Evolutionary conservation across 2,113 vertebrate species (phyloP), one percentile per base, ranked within the genome.

Genomic region (Syngnathus floridae): DNA sequence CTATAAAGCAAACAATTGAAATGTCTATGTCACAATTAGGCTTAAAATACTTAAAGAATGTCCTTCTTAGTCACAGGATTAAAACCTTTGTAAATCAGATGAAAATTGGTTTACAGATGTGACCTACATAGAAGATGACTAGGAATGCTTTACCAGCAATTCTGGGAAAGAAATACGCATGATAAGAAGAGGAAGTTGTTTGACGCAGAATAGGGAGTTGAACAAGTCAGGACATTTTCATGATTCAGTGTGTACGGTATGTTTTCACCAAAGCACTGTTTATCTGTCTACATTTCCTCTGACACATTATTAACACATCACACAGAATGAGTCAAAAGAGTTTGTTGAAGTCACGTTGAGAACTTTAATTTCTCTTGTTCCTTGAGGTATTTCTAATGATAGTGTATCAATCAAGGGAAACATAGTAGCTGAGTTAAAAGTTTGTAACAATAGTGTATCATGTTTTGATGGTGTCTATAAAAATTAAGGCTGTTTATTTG

Each of bases 191-290:
- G 45, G 72, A 70, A 71, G 65, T 72, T 7, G 62, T 71, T 61
- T 77, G 43, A 48, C 66, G 62, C 67, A 66, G 69, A 84, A 76
- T 77, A 74, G 61, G 7, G 56, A 62, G 71, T 65, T 65, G 16
- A 13, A 76, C 64, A 60, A 67, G 69, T 63, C 52, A 9, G 69
- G 55, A 35, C 14, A 22, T 35, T 67, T 74, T 83, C 74, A 40
- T 80, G 82, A 82, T 75, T 69, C 73, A 66, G 81, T 82, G 75
- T 54, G 75, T 35, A 35, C 26, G 16, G 26, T 65, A 66, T 71
- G 70, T 70, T 80, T 79, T 76, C 67, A 71, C 19, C 2, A 61
- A 69, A 40, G 48, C 3, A 16, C 60, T 21, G 35, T 64, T 75
- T 65, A 62, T 64, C 49, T 52, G 65, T 66, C 58, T 7, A n/a